Base-by-base conservation (phyloP, 2,888 invertebrate genomes). In the Ypsolopha scabrella region DNA sequence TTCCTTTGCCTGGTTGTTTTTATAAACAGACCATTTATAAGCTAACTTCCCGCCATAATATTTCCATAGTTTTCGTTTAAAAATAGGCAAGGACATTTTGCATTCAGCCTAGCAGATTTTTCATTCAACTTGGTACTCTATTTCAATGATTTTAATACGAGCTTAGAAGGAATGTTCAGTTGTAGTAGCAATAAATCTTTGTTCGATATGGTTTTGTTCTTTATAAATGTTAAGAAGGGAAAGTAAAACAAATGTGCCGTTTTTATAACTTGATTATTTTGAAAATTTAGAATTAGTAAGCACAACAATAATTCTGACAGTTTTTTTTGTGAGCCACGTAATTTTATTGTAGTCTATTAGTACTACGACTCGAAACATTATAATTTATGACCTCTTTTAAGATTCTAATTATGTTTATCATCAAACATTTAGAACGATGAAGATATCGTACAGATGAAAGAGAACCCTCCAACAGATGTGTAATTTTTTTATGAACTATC, bases 21-120 rank as follows among this genome's bases (percentile, higher is more conserved):
- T 75, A 63, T 72, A 78, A 75, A 62, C 62, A 80, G 76, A 77
- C 78, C 67, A 83, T 83, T 81, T 75, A 73, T 79, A 82, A 71
- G 75, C 82, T 53, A 46, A 75, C 72, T 77, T 80, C 75, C 73
- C 69, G 73, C 73, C 69, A 70, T 80, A 72, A 75, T 77, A 81
- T 81, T 81, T 76, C 75, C 80, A 83, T 80, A 79, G 69, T 71
- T 70, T 68, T 46, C 47, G 36, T 14, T 36, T 11, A 1, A 24
- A 52, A 48, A 48, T 11, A 6, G 24, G 24, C 24, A 24, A 24
- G 24, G 39, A 39, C 39, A n/a, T 39, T 2, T 39, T 39, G 10
- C 39, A n/a, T 9, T 11, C n/a, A 9, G 43, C 24, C 24, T 24
- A 24, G 24, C 24, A 24, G 24, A 24, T 24, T 24, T 24, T 24